Conservation (phyloP, 2,113 vertebrate species). For the Misgurnus anguillicaudatus region DNA sequence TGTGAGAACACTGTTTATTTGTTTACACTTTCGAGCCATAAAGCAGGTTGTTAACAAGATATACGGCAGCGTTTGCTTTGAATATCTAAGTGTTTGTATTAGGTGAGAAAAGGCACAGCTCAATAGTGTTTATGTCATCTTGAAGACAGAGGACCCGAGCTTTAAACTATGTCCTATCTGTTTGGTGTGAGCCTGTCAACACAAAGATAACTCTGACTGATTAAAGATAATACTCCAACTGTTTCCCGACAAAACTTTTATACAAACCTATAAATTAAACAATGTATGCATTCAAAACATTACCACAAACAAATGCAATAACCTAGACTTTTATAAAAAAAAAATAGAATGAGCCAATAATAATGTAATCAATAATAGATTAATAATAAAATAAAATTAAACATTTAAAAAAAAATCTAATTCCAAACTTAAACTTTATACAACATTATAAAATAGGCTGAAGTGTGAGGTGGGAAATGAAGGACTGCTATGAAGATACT, state of each 20-base stretch:
- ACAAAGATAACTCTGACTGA: slow-evolving; percentile 72
- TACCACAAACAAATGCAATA: too few relatives aligned
- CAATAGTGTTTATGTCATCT: slow-evolving; percentile 73
- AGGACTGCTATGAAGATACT: neutral
- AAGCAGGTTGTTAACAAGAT: slow-evolving; percentile 45
- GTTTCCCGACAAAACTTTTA: slow-evolving; percentile 40
- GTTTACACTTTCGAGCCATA: slow-evolving; percentile 57
- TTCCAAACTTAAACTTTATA: neutral
- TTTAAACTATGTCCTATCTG: slow-evolving; percentile 74
- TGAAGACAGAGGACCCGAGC: slow-evolving; percentile 66
- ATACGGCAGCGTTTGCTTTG: slow-evolving; percentile 56
- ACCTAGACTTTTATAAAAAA: too few relatives aligned
- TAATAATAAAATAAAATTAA: neutral
- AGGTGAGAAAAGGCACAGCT: slow-evolving; percentile 47
- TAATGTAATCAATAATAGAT: neutral
- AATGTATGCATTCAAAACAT: too few relatives aligned
- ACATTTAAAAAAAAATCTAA: neutral
- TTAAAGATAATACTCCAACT: slow-evolving; percentile 63
- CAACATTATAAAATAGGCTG: neutral
- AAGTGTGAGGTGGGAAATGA: neutral
- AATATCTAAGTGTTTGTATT: slow-evolving; percentile 36
- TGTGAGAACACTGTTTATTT: slow-evolving; percentile 60
- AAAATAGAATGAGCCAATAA: too few relatives aligned
- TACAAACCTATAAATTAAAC: neutral
- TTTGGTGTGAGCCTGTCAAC: slow-evolving; percentile 73